Percentiles rank a stretch among this genome's conserved stretches.
Evolutionary conservation across 2,888 invertebrate species (phyloP).

Genomic region (Drosophila merina): DNA sequence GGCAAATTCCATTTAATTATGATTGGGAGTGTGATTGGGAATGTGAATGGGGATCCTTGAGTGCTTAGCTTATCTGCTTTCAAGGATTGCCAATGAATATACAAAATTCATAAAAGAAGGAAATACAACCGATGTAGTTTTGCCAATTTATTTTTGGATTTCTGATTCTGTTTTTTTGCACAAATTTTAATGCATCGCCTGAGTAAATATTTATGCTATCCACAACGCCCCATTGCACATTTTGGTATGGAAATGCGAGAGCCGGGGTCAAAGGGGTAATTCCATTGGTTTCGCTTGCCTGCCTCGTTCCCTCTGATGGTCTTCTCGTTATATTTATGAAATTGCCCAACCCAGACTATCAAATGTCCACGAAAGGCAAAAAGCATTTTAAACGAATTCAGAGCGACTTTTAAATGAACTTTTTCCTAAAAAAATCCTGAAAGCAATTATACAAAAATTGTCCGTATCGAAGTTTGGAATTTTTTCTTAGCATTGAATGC

Average conservation of each 20-base stretch:
- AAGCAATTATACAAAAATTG: neutral
- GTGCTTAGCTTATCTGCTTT: slow-evolving; percentile 29
- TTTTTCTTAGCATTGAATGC: neutral
- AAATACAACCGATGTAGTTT: slow-evolving; percentile 2
- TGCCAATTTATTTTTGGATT: slow-evolving; percentile 16
- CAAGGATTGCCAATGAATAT: slow-evolving; percentile 26
- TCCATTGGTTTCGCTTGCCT: slow-evolving; percentile 27
- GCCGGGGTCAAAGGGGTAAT: neutral
- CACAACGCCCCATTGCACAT: slow-evolving; percentile 73
- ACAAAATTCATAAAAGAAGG: slow-evolving; percentile 7
- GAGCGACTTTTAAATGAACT: slow-evolving; percentile 43
- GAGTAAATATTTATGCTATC: slow-evolving; percentile 74
- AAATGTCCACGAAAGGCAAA: slow-evolving; percentile 15
- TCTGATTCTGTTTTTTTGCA: slow-evolving; percentile 56
- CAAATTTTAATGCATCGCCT: slow-evolving; percentile 72
- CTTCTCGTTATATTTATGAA: slow-evolving; percentile 40
- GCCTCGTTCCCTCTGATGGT: slow-evolving; percentile 22
- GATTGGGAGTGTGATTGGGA: slow-evolving; percentile 11
- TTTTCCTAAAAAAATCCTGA: slow-evolving; percentile 5
- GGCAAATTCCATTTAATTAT: slow-evolving; percentile 55
- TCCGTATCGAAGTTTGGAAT: neutral
- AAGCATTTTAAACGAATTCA: slow-evolving; percentile 19
- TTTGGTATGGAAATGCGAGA: neutral
- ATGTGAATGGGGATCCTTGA: neutral
- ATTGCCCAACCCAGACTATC: slow-evolving; percentile 13